Percentiles rank a stretch among this genome's conserved stretches.
Conservation (phyloP, 2,797 vertebrate genomes). For the Columba guinea region DNA sequence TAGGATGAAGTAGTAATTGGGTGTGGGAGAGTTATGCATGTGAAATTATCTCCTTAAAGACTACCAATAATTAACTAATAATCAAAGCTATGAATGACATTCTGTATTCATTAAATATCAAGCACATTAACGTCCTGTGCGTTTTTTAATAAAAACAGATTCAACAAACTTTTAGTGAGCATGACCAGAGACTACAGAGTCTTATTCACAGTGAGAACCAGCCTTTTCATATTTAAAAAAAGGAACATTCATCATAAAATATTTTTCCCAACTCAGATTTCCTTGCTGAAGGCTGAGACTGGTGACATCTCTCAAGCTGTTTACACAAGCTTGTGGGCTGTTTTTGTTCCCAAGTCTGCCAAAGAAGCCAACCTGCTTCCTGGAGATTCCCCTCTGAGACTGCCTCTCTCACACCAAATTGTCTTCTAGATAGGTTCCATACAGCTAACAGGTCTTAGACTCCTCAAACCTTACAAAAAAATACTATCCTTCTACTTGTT, state of each 20-base stretch:
- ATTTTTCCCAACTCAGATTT: not conserved
- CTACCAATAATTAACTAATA: not conserved
- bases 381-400: not conserved
- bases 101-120: not conserved
- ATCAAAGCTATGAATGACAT: not conserved
- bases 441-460: not conserved
- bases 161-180: not conserved
- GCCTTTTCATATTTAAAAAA: not conserved
- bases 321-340: not conserved
- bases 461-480: not conserved
- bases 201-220: not conserved
- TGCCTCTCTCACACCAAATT: not conserved
- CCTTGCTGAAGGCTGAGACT: not conserved
- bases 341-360: not conserved
- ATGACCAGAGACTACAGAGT: not conserved
- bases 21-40: not conserved
- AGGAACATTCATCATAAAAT: not conserved
- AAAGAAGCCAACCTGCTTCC: not conserved
- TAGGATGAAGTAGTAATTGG: not conserved
- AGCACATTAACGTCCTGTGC: rapidly evolving
- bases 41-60: not conserved
- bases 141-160: not conserved
- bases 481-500: rapidly evolving
- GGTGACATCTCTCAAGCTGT: not conserved
- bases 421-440: not conserved